phyloP scores from a whole-genome alignment of 2,888 invertebrate species.

The Gymnocheta viridis region DNA sequence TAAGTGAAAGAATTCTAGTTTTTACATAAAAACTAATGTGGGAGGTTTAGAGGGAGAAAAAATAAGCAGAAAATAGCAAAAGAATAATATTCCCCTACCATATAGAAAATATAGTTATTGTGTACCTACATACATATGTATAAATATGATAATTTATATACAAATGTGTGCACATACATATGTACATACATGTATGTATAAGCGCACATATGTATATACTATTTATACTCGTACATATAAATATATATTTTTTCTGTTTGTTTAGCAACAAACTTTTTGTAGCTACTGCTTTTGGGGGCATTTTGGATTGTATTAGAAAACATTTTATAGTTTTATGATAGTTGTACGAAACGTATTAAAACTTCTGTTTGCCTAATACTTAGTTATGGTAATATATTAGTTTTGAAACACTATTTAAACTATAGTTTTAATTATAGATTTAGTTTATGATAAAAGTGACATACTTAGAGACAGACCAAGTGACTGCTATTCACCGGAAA shows the following conservation, averaged over 20 bases:
- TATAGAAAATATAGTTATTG: not conserved
- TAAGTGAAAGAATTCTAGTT: not conserved
- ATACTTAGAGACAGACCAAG: not conserved
- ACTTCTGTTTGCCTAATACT: conserved; percentile 77
- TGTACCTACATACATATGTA: not conserved
- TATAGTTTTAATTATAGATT: conserved; percentile 75
- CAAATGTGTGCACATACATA: not conserved
- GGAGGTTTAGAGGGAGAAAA: not conserved
- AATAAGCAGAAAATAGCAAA: conserved; percentile 5
- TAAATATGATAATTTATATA: not conserved
- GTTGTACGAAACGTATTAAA: conserved; percentile 43
- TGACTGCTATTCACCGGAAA: not conserved
- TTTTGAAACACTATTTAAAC: conserved; percentile 79
- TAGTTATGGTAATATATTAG: conserved; percentile 81
- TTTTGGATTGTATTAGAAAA: conserved; percentile 43
- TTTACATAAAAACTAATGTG: not conserved
- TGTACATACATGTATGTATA: not conserved
- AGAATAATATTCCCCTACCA: not conserved
- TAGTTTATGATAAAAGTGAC: conserved; percentile 65
- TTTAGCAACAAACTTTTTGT: not conserved
- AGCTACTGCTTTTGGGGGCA: not conserved
- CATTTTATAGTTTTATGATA: conserved; percentile 66
- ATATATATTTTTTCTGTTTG: not conserved
- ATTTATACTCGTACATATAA: not conserved
- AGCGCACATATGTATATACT: not conserved